These are phyloP conservation scores for Auanema sp. DNA, from an alignment of 2,888 invertebrate species.

Conservation along the genomic window DNA sequence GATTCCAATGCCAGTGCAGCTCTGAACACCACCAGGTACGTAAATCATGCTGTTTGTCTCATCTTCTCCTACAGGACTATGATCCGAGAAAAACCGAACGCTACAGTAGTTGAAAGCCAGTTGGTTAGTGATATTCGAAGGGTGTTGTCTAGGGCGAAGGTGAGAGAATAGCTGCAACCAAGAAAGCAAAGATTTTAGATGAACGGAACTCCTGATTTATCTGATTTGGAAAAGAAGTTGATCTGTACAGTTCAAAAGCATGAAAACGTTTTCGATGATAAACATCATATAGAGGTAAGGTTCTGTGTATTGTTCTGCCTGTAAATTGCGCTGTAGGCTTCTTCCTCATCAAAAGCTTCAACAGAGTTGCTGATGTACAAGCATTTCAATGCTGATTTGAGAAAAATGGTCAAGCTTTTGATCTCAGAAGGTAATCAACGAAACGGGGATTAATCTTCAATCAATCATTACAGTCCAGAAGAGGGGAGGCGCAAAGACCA, in stretches of 20 bases:
- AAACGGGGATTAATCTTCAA: too few species aligned
- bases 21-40: background rate
- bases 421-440: too few species aligned
- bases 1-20: background rate
- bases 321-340: background rate
- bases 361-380: too few species aligned
- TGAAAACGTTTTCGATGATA: background rate
- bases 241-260: slow-evolving; percentile 3
- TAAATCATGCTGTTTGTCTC: too few species aligned
- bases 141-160: slow-evolving; percentile 9
- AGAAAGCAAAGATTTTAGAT: background rate
- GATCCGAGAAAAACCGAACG: slow-evolving; percentile 13
- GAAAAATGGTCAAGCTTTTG: too few species aligned
- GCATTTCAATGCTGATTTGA: too few species aligned
- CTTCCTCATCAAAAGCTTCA: too few species aligned
- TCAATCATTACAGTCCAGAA: too few species aligned
- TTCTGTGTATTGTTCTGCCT: background rate
- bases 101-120: slow-evolving; percentile 17
- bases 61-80: slow-evolving; percentile 12
- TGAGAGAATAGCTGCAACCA: background rate
- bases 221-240: background rate
- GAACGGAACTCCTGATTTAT: background rate
- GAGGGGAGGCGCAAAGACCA: too few species aligned
- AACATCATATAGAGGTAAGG: slow-evolving; percentile 7
- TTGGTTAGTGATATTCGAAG: slow-evolving; percentile 13